phyloP scores from a whole-genome alignment of 2,888 invertebrate species.

The Glyphotaelius pellucidus region DNA sequence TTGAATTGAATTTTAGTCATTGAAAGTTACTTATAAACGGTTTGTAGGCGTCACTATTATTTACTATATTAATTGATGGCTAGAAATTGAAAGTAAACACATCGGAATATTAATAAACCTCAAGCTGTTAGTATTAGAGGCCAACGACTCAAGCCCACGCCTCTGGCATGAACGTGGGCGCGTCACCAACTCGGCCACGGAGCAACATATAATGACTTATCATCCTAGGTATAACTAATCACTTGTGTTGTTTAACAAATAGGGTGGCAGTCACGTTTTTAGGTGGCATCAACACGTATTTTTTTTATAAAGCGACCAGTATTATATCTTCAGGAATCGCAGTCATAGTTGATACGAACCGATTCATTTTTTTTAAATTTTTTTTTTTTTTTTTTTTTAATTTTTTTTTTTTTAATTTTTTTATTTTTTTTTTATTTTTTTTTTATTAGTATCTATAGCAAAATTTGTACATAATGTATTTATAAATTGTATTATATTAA shows the following conservation, averaged over 20 bases:
- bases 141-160: constrained; percentile 43
- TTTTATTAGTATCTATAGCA: too few species aligned
- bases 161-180: constrained; percentile 14
- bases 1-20: too few species aligned
- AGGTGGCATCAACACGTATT: background rate
- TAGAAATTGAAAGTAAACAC: constrained; percentile 17
- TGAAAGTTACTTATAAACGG: background rate
- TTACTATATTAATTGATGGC: too few species aligned
- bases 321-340: too few species aligned
- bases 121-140: background rate
- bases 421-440: too few species aligned
- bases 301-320: too few species aligned
- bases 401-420: too few species aligned
- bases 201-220: constrained; percentile 29
- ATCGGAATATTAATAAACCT: background rate
- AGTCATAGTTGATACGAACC: too few species aligned
- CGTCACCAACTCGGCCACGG: constrained; percentile 33
- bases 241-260: background rate
- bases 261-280: background rate
- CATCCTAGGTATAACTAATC: background rate
- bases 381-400: too few species aligned
- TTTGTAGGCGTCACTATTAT: background rate
- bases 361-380: too few species aligned
- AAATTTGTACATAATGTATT: too few species aligned
- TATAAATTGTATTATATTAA: too few species aligned